Evolutionary conservation across 2,113 vertebrate genomes (phyloP).

Genomic region (Actenoides hombroni): DNA sequence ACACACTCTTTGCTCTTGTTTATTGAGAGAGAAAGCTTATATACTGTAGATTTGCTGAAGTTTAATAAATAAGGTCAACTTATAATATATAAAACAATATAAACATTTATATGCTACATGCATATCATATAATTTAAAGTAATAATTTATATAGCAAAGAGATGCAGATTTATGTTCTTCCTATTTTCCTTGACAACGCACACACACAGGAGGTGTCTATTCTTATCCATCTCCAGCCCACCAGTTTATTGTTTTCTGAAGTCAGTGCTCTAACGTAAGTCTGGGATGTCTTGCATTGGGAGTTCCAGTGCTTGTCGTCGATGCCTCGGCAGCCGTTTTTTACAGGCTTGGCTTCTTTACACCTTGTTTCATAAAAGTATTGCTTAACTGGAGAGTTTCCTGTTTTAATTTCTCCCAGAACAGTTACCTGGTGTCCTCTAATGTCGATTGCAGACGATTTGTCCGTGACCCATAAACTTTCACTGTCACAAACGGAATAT

Average conservation of each 20-base stretch:
- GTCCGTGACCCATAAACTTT: constrained; percentile 93
- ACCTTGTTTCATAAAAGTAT: constrained; percentile 95
- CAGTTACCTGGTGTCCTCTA: constrained; percentile 84
- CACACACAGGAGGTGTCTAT: constrained; percentile 98
- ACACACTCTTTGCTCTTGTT: constrained; percentile 76
- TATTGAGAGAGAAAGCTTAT: constrained; percentile 82
- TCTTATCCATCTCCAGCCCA: constrained; percentile 96
- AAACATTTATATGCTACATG: constrained; percentile 99
- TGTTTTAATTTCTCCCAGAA: constrained; percentile 88
- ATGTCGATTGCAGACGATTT: constrained; percentile 90
- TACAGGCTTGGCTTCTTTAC: constrained; percentile 82
- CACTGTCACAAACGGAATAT: constrained; percentile 96
- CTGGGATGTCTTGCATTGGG: constrained; percentile 96
- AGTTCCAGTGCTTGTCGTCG: constrained; percentile 98
- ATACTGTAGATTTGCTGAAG: constrained; percentile 79
- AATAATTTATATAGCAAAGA: constrained; percentile 95
- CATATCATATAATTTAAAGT: constrained; percentile 99
- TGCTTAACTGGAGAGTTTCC: constrained; percentile 87
- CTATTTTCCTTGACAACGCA: constrained; percentile 92
- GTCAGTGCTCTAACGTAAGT: constrained; percentile 93
- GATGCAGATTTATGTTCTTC: constrained; percentile 81
- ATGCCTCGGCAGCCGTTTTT: constrained; percentile 92
- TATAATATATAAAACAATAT: constrained; percentile 93
- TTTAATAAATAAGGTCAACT: constrained; percentile 99
- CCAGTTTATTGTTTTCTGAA: constrained; percentile 80